Evolutionary conservation across 35 echinoderm and acorn worm species (phyloP).

Genomic region (Apostichopus japonicus): DNA sequence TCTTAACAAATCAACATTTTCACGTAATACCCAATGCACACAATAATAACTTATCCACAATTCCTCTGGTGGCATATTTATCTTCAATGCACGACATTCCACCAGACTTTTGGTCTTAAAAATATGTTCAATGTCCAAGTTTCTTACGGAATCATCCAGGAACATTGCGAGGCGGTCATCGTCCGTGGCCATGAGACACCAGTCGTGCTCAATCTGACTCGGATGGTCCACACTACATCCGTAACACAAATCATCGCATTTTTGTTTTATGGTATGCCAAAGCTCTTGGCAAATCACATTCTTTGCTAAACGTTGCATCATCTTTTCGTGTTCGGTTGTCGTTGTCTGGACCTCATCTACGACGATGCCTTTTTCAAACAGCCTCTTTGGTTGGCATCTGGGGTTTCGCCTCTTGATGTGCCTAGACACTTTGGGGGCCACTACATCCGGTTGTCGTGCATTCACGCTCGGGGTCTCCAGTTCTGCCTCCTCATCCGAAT

Average conservation of each 20-base stretch:
- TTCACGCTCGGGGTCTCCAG: neutral
- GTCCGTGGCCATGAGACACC: too few relatives aligned
- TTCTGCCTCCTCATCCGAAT: slow-evolving; percentile 42
- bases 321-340: too few relatives aligned
- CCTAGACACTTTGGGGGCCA: neutral
- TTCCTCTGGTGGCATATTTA: neutral
- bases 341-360: neutral
- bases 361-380: neutral
- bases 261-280: too few relatives aligned
- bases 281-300: too few relatives aligned
- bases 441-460: neutral
- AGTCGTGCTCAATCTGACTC: too few relatives aligned
- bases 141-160: too few relatives aligned
- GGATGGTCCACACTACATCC: neutral
- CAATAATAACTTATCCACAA: too few relatives aligned
- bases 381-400: neutral
- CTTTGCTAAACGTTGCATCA: too few relatives aligned
- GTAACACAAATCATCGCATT: neutral
- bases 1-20: neutral
- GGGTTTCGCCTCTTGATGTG: neutral
- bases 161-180: too few relatives aligned
- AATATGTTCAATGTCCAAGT: neutral
- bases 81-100: neutral
- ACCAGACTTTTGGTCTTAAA: neutral
- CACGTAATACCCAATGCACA: neutral